These are phyloP conservation scores for Trichechus manatus DNA, from an alignment of 2,113 vertebrate genomes.

Conservation along the genomic window DNA sequence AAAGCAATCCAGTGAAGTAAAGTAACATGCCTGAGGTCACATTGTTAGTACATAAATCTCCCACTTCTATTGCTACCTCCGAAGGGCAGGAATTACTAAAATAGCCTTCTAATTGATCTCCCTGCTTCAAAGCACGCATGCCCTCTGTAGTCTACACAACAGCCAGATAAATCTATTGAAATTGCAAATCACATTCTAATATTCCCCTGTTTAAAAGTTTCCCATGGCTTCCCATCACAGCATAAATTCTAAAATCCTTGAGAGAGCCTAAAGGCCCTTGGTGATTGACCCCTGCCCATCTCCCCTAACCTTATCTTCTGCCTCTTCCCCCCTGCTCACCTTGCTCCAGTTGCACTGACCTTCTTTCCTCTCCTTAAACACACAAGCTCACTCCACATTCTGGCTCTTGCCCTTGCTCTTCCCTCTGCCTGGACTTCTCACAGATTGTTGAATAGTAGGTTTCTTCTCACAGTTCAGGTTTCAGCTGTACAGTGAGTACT, in stretches of 20 bases:
- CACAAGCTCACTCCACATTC: neutral
- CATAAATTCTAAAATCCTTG: neutral
- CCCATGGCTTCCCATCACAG: neutral
- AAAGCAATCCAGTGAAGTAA: neutral
- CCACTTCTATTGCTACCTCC: neutral
- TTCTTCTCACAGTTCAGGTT: neutral
- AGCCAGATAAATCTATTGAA: neutral
- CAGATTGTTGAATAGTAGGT: neutral
- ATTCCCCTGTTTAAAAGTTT: neutral
- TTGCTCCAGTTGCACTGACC: neutral
- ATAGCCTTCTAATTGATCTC: neutral
- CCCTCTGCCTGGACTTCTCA: neutral
- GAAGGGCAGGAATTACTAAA: neutral
- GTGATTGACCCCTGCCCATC: neutral
- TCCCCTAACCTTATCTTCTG: neutral
- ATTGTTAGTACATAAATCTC: neutral
- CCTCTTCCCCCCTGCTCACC: neutral
- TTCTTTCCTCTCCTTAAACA: neutral
- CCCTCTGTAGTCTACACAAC: neutral
- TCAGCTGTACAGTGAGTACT: neutral
- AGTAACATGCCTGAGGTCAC: neutral
- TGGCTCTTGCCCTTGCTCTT: neutral
- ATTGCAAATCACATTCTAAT: neutral
- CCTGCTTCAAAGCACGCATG: neutral
- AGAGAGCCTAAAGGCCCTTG: accelerated